Conservation (phyloP, 2,797 vertebrate species). For the Hippopotamyrus pictus region DNA sequence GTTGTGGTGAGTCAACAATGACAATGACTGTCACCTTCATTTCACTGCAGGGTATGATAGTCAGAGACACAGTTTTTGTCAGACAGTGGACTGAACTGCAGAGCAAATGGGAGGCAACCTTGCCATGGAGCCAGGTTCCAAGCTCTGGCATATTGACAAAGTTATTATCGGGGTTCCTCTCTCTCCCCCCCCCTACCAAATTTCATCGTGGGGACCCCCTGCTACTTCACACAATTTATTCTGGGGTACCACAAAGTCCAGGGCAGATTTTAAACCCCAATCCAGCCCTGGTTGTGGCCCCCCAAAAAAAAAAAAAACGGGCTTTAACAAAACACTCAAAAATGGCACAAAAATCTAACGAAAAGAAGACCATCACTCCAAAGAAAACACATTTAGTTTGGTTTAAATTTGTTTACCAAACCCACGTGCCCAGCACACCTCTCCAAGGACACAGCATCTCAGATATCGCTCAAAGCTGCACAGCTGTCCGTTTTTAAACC, state of each 20-base stretch:
- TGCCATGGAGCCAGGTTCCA: background rate
- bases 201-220: background rate
- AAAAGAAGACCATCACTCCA: background rate
- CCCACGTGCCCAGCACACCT: background rate
- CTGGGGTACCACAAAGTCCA: background rate
- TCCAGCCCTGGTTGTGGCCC: background rate
- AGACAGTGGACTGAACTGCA: background rate
- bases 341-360: background rate
- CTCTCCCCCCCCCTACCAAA: background rate
- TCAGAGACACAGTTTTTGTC: background rate
- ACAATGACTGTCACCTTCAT: background rate
- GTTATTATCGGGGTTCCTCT: background rate
- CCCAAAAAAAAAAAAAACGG: background rate
- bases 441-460: background rate
- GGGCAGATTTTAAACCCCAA: background rate
- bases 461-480: background rate
- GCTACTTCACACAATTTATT: background rate
- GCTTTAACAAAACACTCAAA: background rate
- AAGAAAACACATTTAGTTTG: background rate
- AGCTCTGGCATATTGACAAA: background rate
- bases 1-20: background rate
- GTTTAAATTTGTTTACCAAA: background rate
- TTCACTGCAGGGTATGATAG: background rate
- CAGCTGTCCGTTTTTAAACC: background rate
- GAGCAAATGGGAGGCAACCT: background rate